These are phyloP conservation scores for Pachypsylla venusta DNA, from an alignment of 1,140 invertebrate genomes.

Conservation along the genomic window DNA sequence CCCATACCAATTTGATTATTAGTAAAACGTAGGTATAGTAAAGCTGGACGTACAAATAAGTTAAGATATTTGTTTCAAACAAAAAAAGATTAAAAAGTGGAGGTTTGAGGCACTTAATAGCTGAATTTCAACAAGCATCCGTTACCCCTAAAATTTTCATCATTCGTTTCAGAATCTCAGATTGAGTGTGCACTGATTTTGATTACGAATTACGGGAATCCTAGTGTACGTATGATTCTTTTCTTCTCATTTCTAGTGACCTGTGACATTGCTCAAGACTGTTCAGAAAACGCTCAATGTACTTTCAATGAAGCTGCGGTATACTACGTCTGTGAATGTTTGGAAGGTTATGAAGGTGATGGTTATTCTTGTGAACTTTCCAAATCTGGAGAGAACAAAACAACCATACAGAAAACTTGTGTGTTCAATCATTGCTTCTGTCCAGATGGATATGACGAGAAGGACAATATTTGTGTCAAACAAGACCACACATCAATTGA, in stretches of 20 bases:
- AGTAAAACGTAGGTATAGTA: too few species aligned
- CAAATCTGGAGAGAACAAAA: constrained; percentile 14
- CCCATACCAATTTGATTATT: too few species aligned
- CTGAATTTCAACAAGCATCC: too few species aligned
- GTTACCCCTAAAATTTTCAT: too few species aligned
- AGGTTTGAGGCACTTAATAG: too few species aligned
- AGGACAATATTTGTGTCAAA: not conserved
- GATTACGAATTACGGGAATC: too few species aligned
- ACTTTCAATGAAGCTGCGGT: constrained; percentile 59
- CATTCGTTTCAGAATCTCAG: too few species aligned
- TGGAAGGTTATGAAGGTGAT: constrained; percentile 41
- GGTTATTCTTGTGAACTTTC: constrained; percentile 30
- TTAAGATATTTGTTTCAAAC: too few species aligned
- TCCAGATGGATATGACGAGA: not conserved
- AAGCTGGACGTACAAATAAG: too few species aligned
- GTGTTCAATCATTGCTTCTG: not conserved
- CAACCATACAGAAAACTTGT: not conserved
- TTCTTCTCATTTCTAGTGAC: constrained; percentile 38
- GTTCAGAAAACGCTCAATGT: constrained; percentile 60
- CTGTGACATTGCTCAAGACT: constrained; percentile 58
- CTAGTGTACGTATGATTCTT: too few species aligned
- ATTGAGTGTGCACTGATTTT: too few species aligned
- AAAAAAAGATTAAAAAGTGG: too few species aligned
- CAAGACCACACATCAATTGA: not conserved
- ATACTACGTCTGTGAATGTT: constrained; percentile 48